phyloP scores from a whole-genome alignment of 2,888 invertebrate species.

The Schrankia costaestrigalis region DNA sequence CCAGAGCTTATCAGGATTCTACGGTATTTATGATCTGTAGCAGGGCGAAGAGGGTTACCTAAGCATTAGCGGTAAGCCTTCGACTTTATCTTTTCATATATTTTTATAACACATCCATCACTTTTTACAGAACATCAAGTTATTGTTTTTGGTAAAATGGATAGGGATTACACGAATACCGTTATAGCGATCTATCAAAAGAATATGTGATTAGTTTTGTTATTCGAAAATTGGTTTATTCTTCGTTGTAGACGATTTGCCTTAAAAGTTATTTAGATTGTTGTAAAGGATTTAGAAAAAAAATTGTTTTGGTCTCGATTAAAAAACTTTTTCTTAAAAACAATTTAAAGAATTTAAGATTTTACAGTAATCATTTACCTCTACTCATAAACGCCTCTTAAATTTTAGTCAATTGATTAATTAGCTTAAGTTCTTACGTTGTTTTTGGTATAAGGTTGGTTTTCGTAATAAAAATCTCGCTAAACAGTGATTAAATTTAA shows the following conservation, averaged over 20 bases:
- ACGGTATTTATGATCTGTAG: conserved; percentile 61
- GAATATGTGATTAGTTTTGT: conserved; percentile 14
- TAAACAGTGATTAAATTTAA: too few relatives aligned
- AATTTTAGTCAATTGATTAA: too few relatives aligned
- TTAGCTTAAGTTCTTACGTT: too few relatives aligned
- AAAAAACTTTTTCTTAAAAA: too few relatives aligned
- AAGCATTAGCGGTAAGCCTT: conserved; percentile 53
- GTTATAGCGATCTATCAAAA: conserved; percentile 22
- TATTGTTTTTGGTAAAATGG: conserved; percentile 30
- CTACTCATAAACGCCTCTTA: too few relatives aligned
- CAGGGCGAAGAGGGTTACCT: conserved; percentile 48
- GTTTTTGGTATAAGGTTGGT: too few relatives aligned
- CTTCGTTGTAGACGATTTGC: not conserved
- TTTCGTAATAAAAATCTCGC: too few relatives aligned
- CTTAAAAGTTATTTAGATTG: not conserved
- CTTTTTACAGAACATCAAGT: conserved; percentile 34
- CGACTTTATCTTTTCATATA: conserved; percentile 51
- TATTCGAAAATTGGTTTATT: not conserved
- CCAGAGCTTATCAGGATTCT: conserved; percentile 57
- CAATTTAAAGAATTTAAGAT: too few relatives aligned
- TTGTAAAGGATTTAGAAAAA: too few relatives aligned
- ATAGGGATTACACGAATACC: conserved; percentile 18
- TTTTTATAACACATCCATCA: conserved; percentile 50
- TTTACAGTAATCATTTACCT: too few relatives aligned
- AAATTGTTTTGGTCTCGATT: too few relatives aligned